Percentiles rank a stretch among this genome's conserved stretches.
Conservation (phyloP, 2,888 invertebrate genomes). For the Nipponacmea schrenckii region DNA sequence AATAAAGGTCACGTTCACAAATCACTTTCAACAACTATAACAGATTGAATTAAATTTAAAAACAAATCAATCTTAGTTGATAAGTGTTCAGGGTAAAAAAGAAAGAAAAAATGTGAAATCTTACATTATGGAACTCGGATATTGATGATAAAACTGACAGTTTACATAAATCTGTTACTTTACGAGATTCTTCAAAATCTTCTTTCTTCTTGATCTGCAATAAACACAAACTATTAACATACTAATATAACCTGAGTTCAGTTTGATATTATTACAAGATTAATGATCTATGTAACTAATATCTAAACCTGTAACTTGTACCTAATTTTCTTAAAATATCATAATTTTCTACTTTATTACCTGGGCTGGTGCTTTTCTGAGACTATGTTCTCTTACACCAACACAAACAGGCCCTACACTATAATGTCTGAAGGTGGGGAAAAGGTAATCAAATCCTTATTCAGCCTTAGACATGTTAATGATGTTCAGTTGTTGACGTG, state of each 20-base stretch:
- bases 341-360: too few relatives aligned
- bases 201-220: constrained; percentile 46
- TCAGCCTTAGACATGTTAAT: too few relatives aligned
- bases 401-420: background rate
- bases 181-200: constrained; percentile 45
- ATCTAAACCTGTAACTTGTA: too few relatives aligned
- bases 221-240: background rate
- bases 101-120: background rate
- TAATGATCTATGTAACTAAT: too few relatives aligned
- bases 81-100: background rate
- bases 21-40: too few relatives aligned
- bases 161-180: constrained; percentile 46
- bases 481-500: too few relatives aligned
- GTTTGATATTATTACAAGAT: too few relatives aligned
- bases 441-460: background rate
- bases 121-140: constrained; percentile 40
- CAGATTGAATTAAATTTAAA: too few relatives aligned
- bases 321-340: background rate
- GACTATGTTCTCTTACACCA: background rate
- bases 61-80: too few relatives aligned
- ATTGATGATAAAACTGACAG: constrained; percentile 39
- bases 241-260: too few relatives aligned
- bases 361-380: background rate
- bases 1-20: too few relatives aligned
- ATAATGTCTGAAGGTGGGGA: background rate